Conservation (phyloP, 2,113 vertebrate genomes). For the Corythoichthys haematopterus region DNA sequence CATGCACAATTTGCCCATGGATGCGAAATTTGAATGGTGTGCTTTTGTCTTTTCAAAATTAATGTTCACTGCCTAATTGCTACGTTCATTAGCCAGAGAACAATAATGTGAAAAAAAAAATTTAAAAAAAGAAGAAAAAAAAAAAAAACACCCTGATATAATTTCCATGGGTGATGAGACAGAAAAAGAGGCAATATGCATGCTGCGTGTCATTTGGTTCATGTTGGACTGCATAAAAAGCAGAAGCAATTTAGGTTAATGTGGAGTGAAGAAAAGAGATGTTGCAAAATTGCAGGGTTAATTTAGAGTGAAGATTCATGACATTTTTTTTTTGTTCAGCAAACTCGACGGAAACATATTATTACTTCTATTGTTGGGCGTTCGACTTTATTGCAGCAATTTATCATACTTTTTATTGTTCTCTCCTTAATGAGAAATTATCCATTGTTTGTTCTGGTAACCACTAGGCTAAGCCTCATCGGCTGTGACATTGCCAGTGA, state of each 20-base stretch:
- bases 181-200: conserved; percentile 53
- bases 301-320: conserved; percentile 58
- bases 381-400: conserved; percentile 7
- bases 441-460: conserved; percentile 49
- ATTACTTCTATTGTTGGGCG: neutral
- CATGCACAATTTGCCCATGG: conserved; percentile 24
- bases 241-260: conserved; percentile 56
- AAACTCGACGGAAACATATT: neutral
- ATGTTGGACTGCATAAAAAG: conserved; percentile 42
- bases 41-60: conserved; percentile 34
- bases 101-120: conserved; percentile 40
- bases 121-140: neutral
- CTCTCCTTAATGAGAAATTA: conserved; percentile 4
- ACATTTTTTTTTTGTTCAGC: conserved; percentile 47
- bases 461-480: conserved; percentile 27
- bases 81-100: conserved; percentile 50
- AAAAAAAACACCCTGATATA: conserved; percentile 53
- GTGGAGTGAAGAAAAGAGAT: conserved; percentile 37
- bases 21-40: conserved; percentile 24
- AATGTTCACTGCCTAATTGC: conserved; percentile 56
- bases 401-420: conserved; percentile 2
- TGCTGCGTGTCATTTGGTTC: conserved; percentile 51
- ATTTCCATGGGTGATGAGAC: conserved; percentile 59
- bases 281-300: conserved; percentile 33
- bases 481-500: conserved; percentile 49